phyloP scores from a whole-genome alignment of 2,888 invertebrate genomes.

The Vesta saturnalis region DNA sequence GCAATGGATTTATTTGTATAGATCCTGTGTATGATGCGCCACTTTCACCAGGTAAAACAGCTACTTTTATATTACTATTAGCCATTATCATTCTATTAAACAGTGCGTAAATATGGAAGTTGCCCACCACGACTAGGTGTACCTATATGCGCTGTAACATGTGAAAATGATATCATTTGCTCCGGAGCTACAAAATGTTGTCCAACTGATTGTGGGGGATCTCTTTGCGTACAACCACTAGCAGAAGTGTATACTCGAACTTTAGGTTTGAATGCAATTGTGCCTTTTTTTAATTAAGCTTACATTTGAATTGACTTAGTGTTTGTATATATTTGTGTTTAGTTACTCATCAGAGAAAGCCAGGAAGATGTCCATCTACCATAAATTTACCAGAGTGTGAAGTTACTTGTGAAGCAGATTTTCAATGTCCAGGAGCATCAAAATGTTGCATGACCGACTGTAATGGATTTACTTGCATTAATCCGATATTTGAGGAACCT shows the following conservation, averaged over 20 bases:
- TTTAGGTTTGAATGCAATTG: neutral
- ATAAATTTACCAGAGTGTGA: neutral
- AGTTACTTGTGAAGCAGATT: neutral
- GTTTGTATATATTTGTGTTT: too few relatives aligned
- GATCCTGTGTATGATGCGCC: neutral
- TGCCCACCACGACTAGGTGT: slow-evolving; percentile 29
- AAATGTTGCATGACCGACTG: neutral
- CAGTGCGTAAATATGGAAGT: neutral
- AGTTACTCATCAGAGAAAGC: too few relatives aligned
- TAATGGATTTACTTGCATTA: neutral
- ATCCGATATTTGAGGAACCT: neutral
- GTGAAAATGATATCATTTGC: slow-evolving; percentile 55
- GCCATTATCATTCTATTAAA: neutral
- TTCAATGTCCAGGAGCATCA: neutral
- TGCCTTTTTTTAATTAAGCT: too few relatives aligned
- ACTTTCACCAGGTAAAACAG: neutral
- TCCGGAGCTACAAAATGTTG: slow-evolving; percentile 57
- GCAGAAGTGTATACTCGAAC: neutral
- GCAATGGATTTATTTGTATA: neutral
- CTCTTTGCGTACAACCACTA: slow-evolving; percentile 52
- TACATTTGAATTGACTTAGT: too few relatives aligned
- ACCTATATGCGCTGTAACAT: slow-evolving; percentile 52
- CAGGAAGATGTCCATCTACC: slow-evolving; percentile 2
- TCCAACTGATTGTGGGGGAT: slow-evolving; percentile 57
- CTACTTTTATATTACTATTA: too few relatives aligned